Conservation (phyloP, 2,113 vertebrate genomes). For the Apus apus region DNA sequence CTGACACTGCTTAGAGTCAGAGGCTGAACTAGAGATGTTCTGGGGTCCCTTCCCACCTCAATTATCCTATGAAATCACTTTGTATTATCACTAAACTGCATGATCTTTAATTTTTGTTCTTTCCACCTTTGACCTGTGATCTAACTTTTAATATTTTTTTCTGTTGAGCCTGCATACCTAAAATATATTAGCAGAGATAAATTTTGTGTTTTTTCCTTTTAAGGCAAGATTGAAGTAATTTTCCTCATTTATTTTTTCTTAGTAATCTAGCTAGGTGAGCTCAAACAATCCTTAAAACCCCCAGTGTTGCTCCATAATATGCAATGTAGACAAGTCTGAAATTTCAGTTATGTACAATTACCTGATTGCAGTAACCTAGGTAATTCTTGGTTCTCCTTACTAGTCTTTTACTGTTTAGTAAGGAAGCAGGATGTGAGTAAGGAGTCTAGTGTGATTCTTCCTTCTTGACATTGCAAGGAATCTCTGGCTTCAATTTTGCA, state of each 20-base stretch:
- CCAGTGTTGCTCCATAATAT: background rate
- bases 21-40: background rate
- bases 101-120: background rate
- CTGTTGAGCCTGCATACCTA: background rate
- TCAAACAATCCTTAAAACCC: background rate
- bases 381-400: background rate
- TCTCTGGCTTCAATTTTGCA: background rate
- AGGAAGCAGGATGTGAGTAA: background rate
- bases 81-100: background rate
- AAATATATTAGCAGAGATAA: background rate
- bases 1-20: background rate
- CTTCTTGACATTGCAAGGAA: background rate
- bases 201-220: background rate
- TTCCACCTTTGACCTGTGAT: background rate
- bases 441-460: background rate
- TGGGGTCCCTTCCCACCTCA: background rate
- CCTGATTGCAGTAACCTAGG: background rate
- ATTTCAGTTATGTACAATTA: background rate
- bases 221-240: background rate
- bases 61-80: background rate
- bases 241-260: background rate
- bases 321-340: background rate
- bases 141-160: background rate
- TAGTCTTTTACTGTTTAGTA: background rate
- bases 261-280: background rate